Evolutionary conservation across 2,888 invertebrate genomes (phyloP).

Genomic region (Mongoloraphidia duomilia): DNA sequence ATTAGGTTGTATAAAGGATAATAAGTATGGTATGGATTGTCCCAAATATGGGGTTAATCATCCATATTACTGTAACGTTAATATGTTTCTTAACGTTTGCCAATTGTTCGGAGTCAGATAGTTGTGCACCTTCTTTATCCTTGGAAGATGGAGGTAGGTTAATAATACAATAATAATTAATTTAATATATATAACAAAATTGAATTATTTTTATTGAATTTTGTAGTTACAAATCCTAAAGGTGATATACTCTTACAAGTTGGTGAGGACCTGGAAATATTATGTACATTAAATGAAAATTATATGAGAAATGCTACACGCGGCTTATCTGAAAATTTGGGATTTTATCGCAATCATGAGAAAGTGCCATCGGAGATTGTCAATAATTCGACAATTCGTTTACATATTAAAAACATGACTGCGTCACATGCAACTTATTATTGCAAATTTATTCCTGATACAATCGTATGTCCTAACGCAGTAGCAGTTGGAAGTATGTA

Average conservation of each 20-base stretch:
- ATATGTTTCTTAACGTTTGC: too few species aligned
- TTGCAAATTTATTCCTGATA: conserved; percentile 34
- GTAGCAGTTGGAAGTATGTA: conserved; percentile 43
- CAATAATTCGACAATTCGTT: conserved; percentile 46
- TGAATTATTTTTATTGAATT: conserved; percentile 1
- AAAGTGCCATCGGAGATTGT: conserved; percentile 31
- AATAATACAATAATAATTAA: too few species aligned
- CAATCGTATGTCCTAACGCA: conserved; percentile 37
- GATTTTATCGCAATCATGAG: conserved; percentile 30
- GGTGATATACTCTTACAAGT: conserved; percentile 22
- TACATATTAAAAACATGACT: conserved; percentile 39
- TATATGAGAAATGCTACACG: conserved; percentile 31
- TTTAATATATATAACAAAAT: too few species aligned
- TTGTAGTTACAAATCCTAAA: conserved; percentile 25
- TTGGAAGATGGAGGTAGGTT: too few species aligned
- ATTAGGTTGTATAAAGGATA: too few species aligned
- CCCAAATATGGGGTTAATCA: too few species aligned
- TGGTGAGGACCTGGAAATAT: conserved; percentile 35
- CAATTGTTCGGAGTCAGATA: too few species aligned
- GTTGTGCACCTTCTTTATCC: too few species aligned
- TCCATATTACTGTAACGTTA: too few species aligned
- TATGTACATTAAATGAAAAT: conserved; percentile 41
- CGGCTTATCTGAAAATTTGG: conserved; percentile 34
- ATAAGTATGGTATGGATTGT: too few species aligned
- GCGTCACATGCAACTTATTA: conserved; percentile 37